These are phyloP conservation scores for Palythoa grandis DNA, from an alignment of 92 coral and sea anemone genomes.

Conservation along the genomic window DNA sequence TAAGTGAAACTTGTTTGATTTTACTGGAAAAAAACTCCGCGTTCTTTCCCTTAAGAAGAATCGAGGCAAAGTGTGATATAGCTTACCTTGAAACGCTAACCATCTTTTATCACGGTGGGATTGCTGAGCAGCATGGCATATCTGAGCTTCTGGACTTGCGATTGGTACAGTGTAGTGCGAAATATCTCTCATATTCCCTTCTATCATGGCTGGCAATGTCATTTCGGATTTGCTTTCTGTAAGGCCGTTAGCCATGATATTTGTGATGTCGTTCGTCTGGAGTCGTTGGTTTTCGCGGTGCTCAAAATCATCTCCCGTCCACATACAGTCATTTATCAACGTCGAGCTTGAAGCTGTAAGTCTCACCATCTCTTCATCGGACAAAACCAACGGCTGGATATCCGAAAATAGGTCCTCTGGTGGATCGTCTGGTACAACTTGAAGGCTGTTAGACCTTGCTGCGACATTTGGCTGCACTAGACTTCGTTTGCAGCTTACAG, in stretches of 20 bases:
- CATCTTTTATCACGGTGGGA: conserved; percentile 33
- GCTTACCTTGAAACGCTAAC: conserved; percentile 38
- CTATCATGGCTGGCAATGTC: conserved; percentile 47
- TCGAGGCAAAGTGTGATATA: not conserved
- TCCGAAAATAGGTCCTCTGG: conserved; percentile 90
- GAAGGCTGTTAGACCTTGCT: conserved; percentile 70
- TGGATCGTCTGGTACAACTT: conserved; percentile 93
- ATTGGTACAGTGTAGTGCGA: conserved; percentile 50
- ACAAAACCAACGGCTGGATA: conserved; percentile 80
- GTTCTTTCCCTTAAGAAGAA: not conserved
- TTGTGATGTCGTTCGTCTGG: conserved; percentile 38
- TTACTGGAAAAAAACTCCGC: not conserved
- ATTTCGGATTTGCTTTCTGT: conserved; percentile 52
- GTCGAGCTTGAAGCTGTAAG: conserved; percentile 80
- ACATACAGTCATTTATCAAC: conserved; percentile 81
- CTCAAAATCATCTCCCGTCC: conserved; percentile 85
- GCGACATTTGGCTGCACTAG: conserved; percentile 47
- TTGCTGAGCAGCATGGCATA: conserved; percentile 27
- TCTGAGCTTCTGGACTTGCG: conserved; percentile 51
- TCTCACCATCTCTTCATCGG: conserved; percentile 96
- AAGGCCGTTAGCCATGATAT: conserved; percentile 41
- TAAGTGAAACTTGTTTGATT: not conserved
- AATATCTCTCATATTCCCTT: conserved; percentile 37
- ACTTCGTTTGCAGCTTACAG: conserved; percentile 60
- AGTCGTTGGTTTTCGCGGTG: conserved; percentile 40